Conservation (phyloP, 2,797 vertebrate species). For the Rhyacichthys aspro region DNA sequence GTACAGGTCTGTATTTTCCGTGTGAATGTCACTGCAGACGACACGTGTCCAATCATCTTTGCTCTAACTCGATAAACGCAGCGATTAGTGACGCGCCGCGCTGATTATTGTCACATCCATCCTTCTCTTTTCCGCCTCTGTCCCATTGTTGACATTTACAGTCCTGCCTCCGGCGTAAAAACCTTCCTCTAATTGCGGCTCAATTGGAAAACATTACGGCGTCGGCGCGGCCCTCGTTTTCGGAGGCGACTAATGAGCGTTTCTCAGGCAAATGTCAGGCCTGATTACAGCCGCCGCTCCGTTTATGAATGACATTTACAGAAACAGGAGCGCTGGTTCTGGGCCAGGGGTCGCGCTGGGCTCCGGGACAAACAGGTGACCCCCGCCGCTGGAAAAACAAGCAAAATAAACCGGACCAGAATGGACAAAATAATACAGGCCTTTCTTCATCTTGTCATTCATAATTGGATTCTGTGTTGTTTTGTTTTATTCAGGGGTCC, state of each 20-base stretch:
- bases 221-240: slow-evolving; percentile 52
- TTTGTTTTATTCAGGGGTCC: no score
- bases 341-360: neutral
- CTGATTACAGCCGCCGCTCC: slow-evolving; percentile 52
- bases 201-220: slow-evolving; percentile 76
- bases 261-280: slow-evolving; percentile 76
- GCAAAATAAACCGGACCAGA: no score
- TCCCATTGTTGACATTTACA: slow-evolving; percentile 70
- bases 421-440: no score
- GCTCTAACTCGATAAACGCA: neutral
- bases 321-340: neutral
- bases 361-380: neutral
- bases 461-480: no score
- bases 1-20: no score
- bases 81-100: slow-evolving; percentile 8
- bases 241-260: slow-evolving; percentile 63
- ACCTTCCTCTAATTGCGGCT: slow-evolving; percentile 71
- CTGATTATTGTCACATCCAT: slow-evolving; percentile 56
- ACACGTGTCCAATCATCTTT: neutral
- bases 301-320: slow-evolving; percentile 58
- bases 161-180: slow-evolving; percentile 35
- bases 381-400: no score
- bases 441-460: no score
- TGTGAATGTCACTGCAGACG: neutral
- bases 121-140: slow-evolving; percentile 47